Conservation (phyloP, 2,113 vertebrate species). For the Pollachius pollachius region DNA sequence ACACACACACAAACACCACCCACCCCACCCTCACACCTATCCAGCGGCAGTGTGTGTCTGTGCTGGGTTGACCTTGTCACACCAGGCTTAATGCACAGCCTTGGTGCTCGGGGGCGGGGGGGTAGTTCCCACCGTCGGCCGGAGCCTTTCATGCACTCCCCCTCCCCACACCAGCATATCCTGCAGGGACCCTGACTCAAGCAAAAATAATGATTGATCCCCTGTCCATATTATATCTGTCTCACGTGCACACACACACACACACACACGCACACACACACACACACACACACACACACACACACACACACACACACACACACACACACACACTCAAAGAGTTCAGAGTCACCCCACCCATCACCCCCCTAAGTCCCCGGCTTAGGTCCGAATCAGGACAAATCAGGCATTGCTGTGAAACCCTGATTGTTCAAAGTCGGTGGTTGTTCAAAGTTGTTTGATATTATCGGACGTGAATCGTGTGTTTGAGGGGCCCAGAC, state of each 20-base stretch:
- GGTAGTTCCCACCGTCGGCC: constrained; percentile 61
- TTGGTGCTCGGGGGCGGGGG: constrained; percentile 62
- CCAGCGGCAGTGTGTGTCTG: constrained; percentile 58
- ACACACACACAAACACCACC: too few species aligned
- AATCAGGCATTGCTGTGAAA: too few species aligned
- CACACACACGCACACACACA: constrained; percentile 33
- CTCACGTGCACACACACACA: background rate
- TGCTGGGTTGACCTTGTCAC: constrained; percentile 69
- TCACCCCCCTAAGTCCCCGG: constrained; percentile 8
- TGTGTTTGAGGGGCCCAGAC: too few species aligned
- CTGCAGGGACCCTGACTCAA: constrained; percentile 55
- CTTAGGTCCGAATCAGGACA: too few species aligned
- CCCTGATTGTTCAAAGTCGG: too few species aligned
- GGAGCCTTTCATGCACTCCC: constrained; percentile 63
- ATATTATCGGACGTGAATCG: too few species aligned
- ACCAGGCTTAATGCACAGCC: constrained; percentile 62
- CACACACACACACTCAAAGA: too few species aligned
- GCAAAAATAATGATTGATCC: constrained; percentile 75
- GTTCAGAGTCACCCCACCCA: too few species aligned
- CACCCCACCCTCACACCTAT: too few species aligned
- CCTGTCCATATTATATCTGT: constrained; percentile 53
- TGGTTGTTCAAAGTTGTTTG: too few species aligned
- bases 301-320: too few species aligned
- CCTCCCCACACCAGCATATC: constrained; percentile 12
- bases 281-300: too few species aligned